phyloP scores from a whole-genome alignment of 1,140 invertebrate species.

The Caerostris extrusa region DNA sequence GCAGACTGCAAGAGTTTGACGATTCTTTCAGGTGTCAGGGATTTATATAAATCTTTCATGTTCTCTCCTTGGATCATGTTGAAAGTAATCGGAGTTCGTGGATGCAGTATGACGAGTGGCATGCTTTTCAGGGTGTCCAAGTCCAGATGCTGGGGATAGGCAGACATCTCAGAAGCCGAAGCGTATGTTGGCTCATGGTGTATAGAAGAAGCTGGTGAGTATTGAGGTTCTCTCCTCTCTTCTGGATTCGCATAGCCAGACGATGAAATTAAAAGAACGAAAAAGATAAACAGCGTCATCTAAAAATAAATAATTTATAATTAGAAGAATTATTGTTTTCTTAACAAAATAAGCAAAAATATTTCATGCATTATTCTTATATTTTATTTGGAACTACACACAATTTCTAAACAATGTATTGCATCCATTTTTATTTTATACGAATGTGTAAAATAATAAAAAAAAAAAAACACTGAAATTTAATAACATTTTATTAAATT shows the following conservation, averaged over 20 bases:
- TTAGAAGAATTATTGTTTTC: not conserved
- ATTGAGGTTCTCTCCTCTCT: not conserved
- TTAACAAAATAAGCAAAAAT: not conserved
- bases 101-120: conserved; percentile 35
- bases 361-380: not conserved
- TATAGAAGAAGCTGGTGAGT: not conserved
- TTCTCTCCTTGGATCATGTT: not conserved
- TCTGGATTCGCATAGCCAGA: not conserved
- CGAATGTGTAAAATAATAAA: too few species aligned
- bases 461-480: too few species aligned
- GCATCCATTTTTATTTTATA: too few species aligned
- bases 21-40: not conserved
- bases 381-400: too few species aligned
- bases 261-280: not conserved
- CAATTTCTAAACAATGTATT: too few species aligned
- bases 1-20: not conserved
- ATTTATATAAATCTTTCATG: not conserved
- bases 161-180: conserved; percentile 19
- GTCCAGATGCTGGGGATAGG: conserved; percentile 11
- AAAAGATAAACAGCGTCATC: not conserved
- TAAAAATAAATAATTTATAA: not conserved
- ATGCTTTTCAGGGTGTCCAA: conserved; percentile 45
- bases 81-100: not conserved
- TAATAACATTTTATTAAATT: too few species aligned
- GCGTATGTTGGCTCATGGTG: not conserved